Percentiles rank a stretch among this genome's conserved stretches.
phyloP scores from a whole-genome alignment of 2,797 vertebrate species.

The Poeciliopsis gracilis region DNA sequence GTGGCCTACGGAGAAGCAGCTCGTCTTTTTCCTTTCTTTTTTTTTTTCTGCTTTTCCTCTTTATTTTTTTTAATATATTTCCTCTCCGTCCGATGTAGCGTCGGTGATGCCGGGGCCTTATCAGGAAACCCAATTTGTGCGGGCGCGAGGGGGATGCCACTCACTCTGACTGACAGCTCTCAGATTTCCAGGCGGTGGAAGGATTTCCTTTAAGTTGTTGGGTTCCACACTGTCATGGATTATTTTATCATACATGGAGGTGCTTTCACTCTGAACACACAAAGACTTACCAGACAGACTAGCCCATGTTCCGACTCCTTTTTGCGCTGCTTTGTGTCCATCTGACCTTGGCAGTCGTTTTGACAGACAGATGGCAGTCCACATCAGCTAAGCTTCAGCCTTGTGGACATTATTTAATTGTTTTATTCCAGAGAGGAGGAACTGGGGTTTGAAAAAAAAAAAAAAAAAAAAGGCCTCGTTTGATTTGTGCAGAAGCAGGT shows the following conservation, averaged over 20 bases:
- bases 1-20: conserved; percentile 77
- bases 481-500: conserved; percentile 23
- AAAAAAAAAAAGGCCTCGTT: background rate
- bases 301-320: conserved; percentile 10
- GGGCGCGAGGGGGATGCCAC: conserved; percentile 73
- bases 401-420: conserved; percentile 51
- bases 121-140: conserved; percentile 82
- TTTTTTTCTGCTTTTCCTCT: conserved; percentile 20
- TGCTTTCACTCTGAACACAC: conserved; percentile 32
- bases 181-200: conserved; percentile 68
- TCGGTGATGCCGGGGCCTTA: conserved; percentile 71
- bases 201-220: conserved; percentile 77
- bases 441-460: conserved; percentile 8
- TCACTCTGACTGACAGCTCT: conserved; percentile 83
- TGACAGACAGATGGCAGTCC: conserved; percentile 55
- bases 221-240: conserved; percentile 53
- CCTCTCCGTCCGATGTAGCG: conserved; percentile 57
- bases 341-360: conserved; percentile 54
- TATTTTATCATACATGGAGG: conserved; percentile 39
- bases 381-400: conserved; percentile 34
- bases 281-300: conserved; percentile 25
- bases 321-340: conserved; percentile 28
- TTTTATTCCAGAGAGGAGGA: conserved; percentile 37
- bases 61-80: conserved; percentile 24
- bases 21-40: conserved; percentile 51